Evolutionary conservation across 2,797 vertebrate species (phyloP).

Genomic region (Gymnothorax reevesii): DNA sequence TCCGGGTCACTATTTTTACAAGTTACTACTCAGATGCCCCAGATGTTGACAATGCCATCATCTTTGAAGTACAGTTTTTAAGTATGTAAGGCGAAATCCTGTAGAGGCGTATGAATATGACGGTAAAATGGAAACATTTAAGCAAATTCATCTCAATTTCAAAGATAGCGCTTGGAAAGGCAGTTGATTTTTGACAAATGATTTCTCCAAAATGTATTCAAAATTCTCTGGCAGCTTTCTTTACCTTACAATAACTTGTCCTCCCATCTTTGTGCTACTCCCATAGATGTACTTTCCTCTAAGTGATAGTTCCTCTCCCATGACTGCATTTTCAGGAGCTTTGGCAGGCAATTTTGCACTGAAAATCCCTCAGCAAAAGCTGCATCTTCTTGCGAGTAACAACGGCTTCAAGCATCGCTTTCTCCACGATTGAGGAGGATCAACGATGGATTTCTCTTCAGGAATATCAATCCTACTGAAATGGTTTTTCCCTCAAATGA

Average conservation of each 20-base stretch:
- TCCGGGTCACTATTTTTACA: slow-evolving; percentile 34
- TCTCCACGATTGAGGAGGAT: slow-evolving; percentile 26
- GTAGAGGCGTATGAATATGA: slow-evolving; percentile 10
- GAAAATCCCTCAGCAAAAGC: slow-evolving; percentile 33
- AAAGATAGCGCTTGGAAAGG: slow-evolving; percentile 7
- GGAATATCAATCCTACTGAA: slow-evolving; percentile 27
- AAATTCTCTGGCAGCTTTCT: slow-evolving; percentile 21
- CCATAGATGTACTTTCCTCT: slow-evolving; percentile 5
- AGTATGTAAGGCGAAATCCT: not conserved
- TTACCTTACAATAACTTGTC: slow-evolving; percentile 32
- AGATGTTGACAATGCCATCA: slow-evolving; percentile 52
- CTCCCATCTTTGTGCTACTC: slow-evolving; percentile 29
- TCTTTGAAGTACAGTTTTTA: slow-evolving; percentile 10
- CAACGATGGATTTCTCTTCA: slow-evolving; percentile 35
- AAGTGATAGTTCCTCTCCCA: slow-evolving; percentile 16
- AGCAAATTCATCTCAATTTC: not conserved
- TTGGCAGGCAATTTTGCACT: slow-evolving; percentile 67
- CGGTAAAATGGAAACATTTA: slow-evolving; percentile 14
- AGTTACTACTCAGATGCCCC: slow-evolving; percentile 31
- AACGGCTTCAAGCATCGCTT: slow-evolving; percentile 45
- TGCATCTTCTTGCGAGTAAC: slow-evolving; percentile 36
- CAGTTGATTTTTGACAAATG: slow-evolving; percentile 14
- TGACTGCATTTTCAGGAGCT: slow-evolving; percentile 38
- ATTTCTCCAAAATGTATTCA: slow-evolving; percentile 21
- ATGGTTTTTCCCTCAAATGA: slow-evolving; percentile 19